Conservation (phyloP, 2,113 vertebrate genomes). For the Pomatostomus ruficeps region DNA sequence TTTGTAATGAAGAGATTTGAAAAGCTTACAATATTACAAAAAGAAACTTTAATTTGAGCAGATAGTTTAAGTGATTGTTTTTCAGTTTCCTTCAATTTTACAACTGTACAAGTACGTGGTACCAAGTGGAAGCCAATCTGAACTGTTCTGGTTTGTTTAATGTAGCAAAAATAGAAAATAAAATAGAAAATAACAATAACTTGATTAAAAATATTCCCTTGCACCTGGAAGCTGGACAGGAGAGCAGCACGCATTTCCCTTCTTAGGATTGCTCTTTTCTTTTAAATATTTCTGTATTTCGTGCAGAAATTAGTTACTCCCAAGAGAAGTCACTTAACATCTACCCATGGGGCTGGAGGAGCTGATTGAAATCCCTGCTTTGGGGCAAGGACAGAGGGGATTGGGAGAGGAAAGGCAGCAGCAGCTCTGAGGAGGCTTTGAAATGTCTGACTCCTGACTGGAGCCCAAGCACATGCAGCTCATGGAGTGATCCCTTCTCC, state of each 20-base stretch:
- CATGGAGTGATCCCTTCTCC: background rate
- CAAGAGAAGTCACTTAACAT: background rate
- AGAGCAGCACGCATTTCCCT: background rate
- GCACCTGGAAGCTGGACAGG: background rate
- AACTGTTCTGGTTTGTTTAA: background rate
- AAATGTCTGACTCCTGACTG: too few species aligned
- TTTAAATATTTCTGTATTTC: background rate
- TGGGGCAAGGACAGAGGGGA: background rate
- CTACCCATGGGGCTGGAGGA: background rate
- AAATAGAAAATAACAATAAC: background rate
- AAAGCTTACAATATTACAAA: background rate
- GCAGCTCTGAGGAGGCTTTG: background rate
- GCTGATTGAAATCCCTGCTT: background rate
- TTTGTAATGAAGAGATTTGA: background rate
- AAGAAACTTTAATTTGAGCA: background rate
- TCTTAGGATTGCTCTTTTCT: background rate
- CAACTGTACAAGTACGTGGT: background rate
- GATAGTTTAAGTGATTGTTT: background rate
- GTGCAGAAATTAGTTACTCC: background rate
- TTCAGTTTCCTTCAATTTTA: background rate
- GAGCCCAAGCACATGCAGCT: accelerated
- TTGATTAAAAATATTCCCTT: background rate
- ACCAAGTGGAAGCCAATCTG: background rate
- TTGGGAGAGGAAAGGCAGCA: background rate
- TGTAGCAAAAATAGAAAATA: background rate